Evolutionary conservation across 2,113 vertebrate genomes (phyloP).

Genomic region (Boulengeromyrus knoepffleri): DNA sequence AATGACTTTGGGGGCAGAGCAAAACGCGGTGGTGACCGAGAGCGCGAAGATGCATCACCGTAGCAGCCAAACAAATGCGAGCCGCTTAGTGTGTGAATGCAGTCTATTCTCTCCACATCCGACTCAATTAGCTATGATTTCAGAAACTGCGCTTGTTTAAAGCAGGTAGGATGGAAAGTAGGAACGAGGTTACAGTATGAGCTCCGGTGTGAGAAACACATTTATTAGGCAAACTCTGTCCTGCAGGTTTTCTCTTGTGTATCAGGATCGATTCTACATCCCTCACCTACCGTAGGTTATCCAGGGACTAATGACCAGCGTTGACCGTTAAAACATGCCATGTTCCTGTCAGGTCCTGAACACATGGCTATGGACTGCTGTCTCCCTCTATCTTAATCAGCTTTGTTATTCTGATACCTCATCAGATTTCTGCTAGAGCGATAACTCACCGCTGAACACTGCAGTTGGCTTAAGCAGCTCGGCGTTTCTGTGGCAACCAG

Average conservation of each 20-base stretch:
- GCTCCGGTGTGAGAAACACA: not conserved
- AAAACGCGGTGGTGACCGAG: not conserved
- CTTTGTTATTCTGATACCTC: not conserved
- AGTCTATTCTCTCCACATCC: not conserved
- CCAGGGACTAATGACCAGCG: not conserved
- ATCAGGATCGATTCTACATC: not conserved
- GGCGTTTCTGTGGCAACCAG: not conserved
- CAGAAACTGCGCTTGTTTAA: not conserved
- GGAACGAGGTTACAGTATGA: not conserved
- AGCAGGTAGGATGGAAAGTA: not conserved
- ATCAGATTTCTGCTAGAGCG: not conserved
- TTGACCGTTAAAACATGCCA: not conserved
- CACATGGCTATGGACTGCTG: not conserved
- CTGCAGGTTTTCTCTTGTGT: not conserved
- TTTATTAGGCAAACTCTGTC: not conserved
- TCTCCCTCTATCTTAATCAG: not conserved
- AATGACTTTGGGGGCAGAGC: slow-evolving; percentile 13
- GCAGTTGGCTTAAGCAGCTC: not conserved
- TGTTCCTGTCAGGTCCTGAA: not conserved
- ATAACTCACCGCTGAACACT: not conserved
- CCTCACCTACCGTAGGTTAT: not conserved
- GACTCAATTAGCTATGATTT: slow-evolving; percentile 1
- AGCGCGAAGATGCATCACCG: too few relatives aligned
- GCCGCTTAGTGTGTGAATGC: not conserved
- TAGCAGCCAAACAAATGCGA: slow-evolving; percentile 6